A percentile compares a stretch with the other conserved stretches of the same genome.
Conservation (phyloP, 2,797 vertebrate species). For the Brachyrhaphis roseni region DNA sequence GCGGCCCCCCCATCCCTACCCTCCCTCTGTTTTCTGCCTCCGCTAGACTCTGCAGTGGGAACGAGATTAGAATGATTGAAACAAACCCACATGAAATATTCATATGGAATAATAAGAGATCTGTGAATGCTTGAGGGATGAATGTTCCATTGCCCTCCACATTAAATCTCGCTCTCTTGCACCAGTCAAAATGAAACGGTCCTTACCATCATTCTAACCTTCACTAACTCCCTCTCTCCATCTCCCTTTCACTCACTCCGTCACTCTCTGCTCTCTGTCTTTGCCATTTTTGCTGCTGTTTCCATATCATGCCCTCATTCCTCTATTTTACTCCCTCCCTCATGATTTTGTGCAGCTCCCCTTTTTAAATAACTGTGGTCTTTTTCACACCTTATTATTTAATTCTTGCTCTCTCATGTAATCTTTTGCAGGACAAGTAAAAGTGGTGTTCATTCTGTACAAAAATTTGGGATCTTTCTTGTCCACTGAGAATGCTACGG, state of each 20-base stretch:
- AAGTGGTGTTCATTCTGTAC: constrained; percentile 93
- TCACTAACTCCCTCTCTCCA: constrained; percentile 77
- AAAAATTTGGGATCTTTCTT: constrained; percentile 93
- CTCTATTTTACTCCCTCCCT: constrained; percentile 36
- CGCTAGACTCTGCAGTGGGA: constrained; percentile 71
- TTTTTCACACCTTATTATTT: constrained; percentile 17
- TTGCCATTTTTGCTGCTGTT: constrained; percentile 61
- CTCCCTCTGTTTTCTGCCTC: constrained; percentile 73
- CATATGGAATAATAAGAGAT: constrained; percentile 85
- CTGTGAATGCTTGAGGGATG: constrained; percentile 82
- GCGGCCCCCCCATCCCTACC: constrained; percentile 36
- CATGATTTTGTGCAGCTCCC: constrained; percentile 20
- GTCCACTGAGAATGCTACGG: constrained; percentile 91
- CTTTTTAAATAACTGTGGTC: constrained; percentile 35
- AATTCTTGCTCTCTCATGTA: background rate
- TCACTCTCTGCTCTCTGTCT: constrained; percentile 68
- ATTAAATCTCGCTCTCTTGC: constrained; percentile 81
- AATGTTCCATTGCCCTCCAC: constrained; percentile 82
- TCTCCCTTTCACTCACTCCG: constrained; percentile 69
- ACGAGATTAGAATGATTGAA: constrained; percentile 86
- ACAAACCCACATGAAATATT: constrained; percentile 88
- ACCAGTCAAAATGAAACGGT: constrained; percentile 83
- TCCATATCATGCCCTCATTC: constrained; percentile 69
- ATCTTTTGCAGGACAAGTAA: constrained; percentile 87
- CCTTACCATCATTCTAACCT: constrained; percentile 82